A percentile compares a stretch with the other conserved stretches of the same genome.
Conservation (phyloP, 1,140 invertebrate species). For the Cyrtorhinus lividipennis region DNA sequence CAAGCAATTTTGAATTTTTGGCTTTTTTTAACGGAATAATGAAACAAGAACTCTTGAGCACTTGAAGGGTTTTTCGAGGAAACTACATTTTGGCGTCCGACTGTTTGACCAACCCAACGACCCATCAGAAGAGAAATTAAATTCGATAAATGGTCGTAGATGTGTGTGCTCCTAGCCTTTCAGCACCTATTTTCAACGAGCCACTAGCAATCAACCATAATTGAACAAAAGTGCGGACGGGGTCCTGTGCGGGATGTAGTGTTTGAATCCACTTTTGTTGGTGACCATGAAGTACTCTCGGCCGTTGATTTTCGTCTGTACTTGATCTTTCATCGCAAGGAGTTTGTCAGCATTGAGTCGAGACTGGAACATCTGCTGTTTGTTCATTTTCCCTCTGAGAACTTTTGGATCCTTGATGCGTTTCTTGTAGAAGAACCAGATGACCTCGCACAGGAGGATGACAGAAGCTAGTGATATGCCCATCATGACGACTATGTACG, state of each 20-base stretch:
- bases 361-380: background rate
- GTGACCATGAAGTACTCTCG: constrained; percentile 53
- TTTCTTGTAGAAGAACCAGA: constrained; percentile 23
- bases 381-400: background rate
- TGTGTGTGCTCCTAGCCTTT: no score
- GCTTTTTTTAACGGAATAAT: no score
- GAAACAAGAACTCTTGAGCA: no score
- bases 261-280: constrained; percentile 38
- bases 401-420: background rate
- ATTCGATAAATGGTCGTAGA: no score
- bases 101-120: no score
- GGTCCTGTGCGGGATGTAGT: constrained; percentile 49
- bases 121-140: no score
- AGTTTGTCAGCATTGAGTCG: constrained; percentile 10
- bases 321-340: constrained; percentile 17
- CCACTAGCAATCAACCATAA: constrained; percentile 19
- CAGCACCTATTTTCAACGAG: no score
- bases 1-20: no score
- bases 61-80: no score
- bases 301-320: constrained; percentile 48
- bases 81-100: no score
- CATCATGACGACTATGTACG: constrained; percentile 48
- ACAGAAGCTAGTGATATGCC: constrained; percentile 41
- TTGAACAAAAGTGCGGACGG: constrained; percentile 59
- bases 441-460: constrained; percentile 47